Evolutionary conservation across 2,113 vertebrate species (phyloP).

Genomic region (Macheiramphus alcinus): DNA sequence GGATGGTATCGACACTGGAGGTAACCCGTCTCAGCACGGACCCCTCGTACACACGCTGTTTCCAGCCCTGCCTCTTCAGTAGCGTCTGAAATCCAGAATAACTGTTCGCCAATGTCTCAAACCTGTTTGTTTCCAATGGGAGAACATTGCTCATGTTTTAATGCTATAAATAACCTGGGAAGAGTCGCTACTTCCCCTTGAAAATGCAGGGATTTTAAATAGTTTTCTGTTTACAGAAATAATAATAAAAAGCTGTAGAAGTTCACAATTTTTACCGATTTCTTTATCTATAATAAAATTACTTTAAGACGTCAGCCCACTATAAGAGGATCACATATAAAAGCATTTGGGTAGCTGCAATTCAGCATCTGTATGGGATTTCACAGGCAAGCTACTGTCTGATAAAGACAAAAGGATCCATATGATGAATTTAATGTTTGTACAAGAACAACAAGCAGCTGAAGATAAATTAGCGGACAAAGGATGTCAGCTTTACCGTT

Average conservation of each 20-base stretch:
- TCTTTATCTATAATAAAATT: not conserved
- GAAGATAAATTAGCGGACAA: not conserved
- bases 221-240: not conserved
- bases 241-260: not conserved
- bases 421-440: not conserved
- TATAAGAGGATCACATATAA: not conserved
- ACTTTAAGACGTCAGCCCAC: not conserved
- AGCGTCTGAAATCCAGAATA: not conserved
- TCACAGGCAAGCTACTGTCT: not conserved
- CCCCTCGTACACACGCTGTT: rapidly evolving
- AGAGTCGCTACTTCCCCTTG: not conserved
- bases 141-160: not conserved
- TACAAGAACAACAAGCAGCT: not conserved
- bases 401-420: not conserved
- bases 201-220: not conserved
- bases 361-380: not conserved
- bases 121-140: not conserved
- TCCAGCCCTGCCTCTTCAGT: not conserved
- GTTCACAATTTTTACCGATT: not conserved
- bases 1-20: not conserved
- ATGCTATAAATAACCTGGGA: not conserved
- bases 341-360: not conserved
- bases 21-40: not conserved
- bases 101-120: not conserved
- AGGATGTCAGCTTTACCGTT: not conserved